phyloP scores from a whole-genome alignment of 2,113 vertebrate species.

The Myiozetetes cayanensis region DNA sequence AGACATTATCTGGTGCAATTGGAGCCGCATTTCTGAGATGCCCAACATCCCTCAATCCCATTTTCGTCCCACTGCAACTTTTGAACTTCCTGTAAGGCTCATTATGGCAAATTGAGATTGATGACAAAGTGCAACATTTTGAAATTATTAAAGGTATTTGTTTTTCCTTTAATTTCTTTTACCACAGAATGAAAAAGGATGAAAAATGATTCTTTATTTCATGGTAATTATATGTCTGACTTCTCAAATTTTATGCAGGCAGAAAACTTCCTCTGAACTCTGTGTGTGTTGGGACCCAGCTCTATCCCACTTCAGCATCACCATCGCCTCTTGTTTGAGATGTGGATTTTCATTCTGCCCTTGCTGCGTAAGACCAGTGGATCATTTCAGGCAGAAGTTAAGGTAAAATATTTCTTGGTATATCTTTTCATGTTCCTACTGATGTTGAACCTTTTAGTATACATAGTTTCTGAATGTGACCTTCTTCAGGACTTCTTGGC shows the following conservation, averaged over 20 bases:
- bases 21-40: conserved; percentile 2
- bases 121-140: conserved; percentile 36
- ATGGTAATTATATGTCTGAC: conserved; percentile 2
- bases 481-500: neutral
- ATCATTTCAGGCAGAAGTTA: neutral
- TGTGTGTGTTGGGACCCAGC: neutral
- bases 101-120: conserved; percentile 46
- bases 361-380: neutral
- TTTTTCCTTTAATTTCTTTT: conserved; percentile 19
- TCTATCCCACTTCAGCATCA: neutral
- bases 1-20: neutral
- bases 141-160: conserved; percentile 54
- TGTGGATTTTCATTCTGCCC: neutral
- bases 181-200: conserved; percentile 5
- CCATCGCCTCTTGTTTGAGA: neutral
- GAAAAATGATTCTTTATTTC: neutral
- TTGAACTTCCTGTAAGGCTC: conserved; percentile 34
- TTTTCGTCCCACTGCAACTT: neutral
- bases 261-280: conserved; percentile 3
- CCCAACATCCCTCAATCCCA: neutral
- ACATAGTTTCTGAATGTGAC: neutral
- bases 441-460: neutral
- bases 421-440: neutral
- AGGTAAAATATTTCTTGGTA: neutral
- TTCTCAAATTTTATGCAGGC: neutral